Conservation (phyloP, 2,113 vertebrate species). For the Osmerus mordax region DNA sequence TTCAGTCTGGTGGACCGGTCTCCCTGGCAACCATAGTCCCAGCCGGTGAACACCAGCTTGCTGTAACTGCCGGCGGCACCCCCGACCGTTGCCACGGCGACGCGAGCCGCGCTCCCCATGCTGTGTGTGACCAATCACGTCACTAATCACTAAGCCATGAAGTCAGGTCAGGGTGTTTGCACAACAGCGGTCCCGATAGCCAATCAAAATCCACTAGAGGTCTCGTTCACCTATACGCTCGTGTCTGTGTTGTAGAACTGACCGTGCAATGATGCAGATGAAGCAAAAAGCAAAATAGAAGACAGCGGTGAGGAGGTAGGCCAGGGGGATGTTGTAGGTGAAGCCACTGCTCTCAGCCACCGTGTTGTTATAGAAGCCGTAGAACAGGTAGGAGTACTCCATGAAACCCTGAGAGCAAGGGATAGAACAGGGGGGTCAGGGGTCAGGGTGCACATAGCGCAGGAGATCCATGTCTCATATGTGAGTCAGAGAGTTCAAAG, state of each 20-base stretch:
- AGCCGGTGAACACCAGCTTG: conserved; percentile 77
- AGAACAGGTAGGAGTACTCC: conserved; percentile 84
- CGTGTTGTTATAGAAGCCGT: conserved; percentile 80
- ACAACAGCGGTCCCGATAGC: too few species aligned
- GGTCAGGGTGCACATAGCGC: too few species aligned
- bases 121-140: conserved; percentile 53
- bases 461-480: too few species aligned
- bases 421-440: too few species aligned
- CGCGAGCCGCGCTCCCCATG: conserved; percentile 73
- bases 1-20: conserved; percentile 69
- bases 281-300: conserved; percentile 77
- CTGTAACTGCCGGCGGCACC: conserved; percentile 75
- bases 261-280: conserved; percentile 78
- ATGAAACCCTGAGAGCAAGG: conserved; percentile 76
- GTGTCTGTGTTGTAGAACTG: conserved; percentile 19
- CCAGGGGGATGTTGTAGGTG: conserved; percentile 76
- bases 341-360: conserved; percentile 42
- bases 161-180: too few species aligned
- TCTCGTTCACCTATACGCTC: not conserved
- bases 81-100: conserved; percentile 74
- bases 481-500: too few species aligned
- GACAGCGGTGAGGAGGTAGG: conserved; percentile 76
- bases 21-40: conserved; percentile 80
- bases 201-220: too few species aligned
- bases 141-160: not conserved